These are phyloP conservation scores for Dinocampus coccinellae DNA, from an alignment of 2,888 invertebrate species.

Conservation along the genomic window DNA sequence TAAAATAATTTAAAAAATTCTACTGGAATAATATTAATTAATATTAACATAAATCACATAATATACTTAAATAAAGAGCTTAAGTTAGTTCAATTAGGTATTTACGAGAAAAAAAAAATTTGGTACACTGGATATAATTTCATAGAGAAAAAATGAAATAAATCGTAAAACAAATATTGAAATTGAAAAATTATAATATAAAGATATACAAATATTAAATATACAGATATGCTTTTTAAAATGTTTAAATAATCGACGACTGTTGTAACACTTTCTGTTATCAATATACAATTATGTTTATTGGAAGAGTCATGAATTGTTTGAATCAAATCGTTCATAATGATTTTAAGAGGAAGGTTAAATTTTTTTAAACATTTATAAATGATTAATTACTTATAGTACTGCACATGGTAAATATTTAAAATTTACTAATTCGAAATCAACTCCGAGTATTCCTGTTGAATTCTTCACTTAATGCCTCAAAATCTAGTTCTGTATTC, in stretches of 20 bases:
- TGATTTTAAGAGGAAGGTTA: too few relatives aligned
- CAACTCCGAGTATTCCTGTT: constrained; percentile 64
- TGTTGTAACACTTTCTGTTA: too few relatives aligned
- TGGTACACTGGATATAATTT: too few relatives aligned
- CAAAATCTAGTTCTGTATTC: constrained; percentile 64
- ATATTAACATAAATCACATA: not conserved
- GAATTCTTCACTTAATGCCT: constrained; percentile 65
- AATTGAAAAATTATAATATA: constrained; percentile 5
- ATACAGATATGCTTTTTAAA: not conserved
- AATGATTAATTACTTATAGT: too few relatives aligned
- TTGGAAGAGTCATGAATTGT: constrained; percentile 7
- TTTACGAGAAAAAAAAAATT: constrained; percentile 3
- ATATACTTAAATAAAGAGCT: not conserved
- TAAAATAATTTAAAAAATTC: not conserved
- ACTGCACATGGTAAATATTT: too few relatives aligned
- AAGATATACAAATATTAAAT: constrained; percentile 12
- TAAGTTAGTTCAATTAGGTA: too few relatives aligned
- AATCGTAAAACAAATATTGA: constrained; percentile 15
- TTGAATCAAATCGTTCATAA: not conserved
- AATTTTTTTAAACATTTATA: too few relatives aligned
- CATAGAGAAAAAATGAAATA: not conserved
- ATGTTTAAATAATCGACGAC: not conserved
- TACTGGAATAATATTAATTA: not conserved
- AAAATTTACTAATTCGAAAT: constrained; percentile 48
- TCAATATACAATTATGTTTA: not conserved